Base-by-base conservation (phyloP, 1,140 invertebrate genomes). In the Hetaerina americana region DNA sequence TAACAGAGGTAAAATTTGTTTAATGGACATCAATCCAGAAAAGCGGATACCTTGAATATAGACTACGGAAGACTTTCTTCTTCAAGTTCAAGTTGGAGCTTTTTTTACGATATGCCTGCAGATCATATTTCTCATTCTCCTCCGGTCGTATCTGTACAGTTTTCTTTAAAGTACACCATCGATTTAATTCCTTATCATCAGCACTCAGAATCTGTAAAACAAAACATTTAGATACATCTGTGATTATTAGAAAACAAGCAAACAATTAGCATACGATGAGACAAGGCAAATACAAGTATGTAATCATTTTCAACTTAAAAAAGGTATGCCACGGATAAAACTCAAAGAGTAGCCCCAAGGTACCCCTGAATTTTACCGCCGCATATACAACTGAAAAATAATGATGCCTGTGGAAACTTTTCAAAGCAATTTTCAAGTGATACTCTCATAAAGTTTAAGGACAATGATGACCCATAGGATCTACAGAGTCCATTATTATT, bases 131-230 rank as follows among this genome's bases (percentile, higher is more conserved):
- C 82, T 99, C 96, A 28, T 90, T 86, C 70, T 92, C 83, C 12
- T 92, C 88, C 0, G 89, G 85, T 66, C 92, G 85, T 75, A 91
- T 87, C 78, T 92, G 89, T n/a, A 90, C 85, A 10, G 93, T 89
- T 82, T 94, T 96, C 80, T 95, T 97, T 2, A 99, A 80, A 0
- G 95, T 93, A 77, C 90, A 94, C 97, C 97, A 99, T 74, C 88
- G 87, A 78, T 99, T 98, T 5, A 99, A 82, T 82, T 98, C 96
- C 77, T 88, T 90, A 78, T 98, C 95, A 78, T 95, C 90, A 40
- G 94, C 93, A 76, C 87, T 81, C 72, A 99, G 83, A 79, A 99
- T 95, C 92, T 95, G 77, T 68, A 84, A 82, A 75, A 72, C 2
- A 10, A 76, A 74, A 76, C 24, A n/a, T n/a, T n/a, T n/a, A n/a